Evolutionary conservation across 2,888 invertebrate genomes (phyloP).

Genomic region (Chesias legatella): DNA sequence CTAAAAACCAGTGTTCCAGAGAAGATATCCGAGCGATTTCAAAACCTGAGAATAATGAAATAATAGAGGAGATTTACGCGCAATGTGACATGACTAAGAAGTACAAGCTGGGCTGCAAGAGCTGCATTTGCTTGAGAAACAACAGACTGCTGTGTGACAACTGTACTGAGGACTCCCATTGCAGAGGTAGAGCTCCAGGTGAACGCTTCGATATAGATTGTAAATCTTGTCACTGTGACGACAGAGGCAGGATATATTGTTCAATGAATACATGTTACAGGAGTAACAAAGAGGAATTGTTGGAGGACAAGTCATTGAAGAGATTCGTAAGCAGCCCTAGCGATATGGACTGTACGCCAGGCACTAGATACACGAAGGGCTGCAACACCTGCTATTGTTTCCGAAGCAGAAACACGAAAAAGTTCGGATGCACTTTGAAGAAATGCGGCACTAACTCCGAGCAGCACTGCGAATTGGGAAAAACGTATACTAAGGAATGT

Average conservation of each 20-base stretch:
- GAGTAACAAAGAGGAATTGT: constrained; percentile 4
- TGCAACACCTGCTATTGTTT: constrained; percentile 62
- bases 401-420: constrained; percentile 40
- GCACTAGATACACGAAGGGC: constrained; percentile 45
- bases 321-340: constrained; percentile 22
- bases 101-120: constrained; percentile 75
- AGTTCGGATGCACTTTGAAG: constrained; percentile 62
- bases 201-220: constrained; percentile 67
- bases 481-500: constrained; percentile 48
- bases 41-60: constrained; percentile 15
- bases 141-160: constrained; percentile 64
- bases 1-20: constrained; percentile 42
- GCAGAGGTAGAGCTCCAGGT: constrained; percentile 37
- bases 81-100: constrained; percentile 54
- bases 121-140: constrained; percentile 70
- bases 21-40: constrained; percentile 33
- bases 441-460: constrained; percentile 31
- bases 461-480: constrained; percentile 40
- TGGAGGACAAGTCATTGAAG: constrained; percentile 9
- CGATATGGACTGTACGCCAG: constrained; percentile 44
- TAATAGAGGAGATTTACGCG: constrained; percentile 49
- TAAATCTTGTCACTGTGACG: constrained; percentile 76
- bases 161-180: constrained; percentile 52
- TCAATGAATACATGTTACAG: constrained; percentile 57
- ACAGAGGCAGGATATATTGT: constrained; percentile 57